These are phyloP conservation scores for Phaetusa simplex DNA, from an alignment of 2,113 vertebrate species.

Conservation along the genomic window DNA sequence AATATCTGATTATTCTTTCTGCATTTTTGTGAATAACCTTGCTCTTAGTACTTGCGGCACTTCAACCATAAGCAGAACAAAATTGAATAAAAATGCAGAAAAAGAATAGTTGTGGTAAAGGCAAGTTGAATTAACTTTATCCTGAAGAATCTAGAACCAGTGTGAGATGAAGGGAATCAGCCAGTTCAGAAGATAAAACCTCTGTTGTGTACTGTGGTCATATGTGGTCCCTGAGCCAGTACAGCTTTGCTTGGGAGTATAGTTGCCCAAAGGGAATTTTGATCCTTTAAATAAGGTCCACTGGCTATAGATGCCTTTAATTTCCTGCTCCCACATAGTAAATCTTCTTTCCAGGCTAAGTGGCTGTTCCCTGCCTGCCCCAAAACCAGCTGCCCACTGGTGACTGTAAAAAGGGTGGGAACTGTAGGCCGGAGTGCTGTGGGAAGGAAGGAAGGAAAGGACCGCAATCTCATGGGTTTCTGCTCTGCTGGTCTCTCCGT, in stretches of 20 bases:
- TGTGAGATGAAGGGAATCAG: not conserved
- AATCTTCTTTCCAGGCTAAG: not conserved
- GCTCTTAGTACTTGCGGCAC: not conserved
- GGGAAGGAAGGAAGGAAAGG: not conserved
- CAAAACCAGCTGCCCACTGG: not conserved
- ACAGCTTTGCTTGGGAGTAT: not conserved
- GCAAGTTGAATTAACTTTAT: not conserved
- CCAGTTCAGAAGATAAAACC: not conserved
- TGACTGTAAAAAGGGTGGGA: not conserved
- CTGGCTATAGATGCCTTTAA: not conserved
- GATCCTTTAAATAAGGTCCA: not conserved
- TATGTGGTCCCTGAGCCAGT: not conserved
- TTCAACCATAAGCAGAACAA: not conserved
- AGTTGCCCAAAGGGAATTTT: not conserved
- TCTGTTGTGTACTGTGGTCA: not conserved
- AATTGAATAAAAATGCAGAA: not conserved
- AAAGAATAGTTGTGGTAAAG: not conserved
- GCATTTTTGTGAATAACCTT: not conserved
- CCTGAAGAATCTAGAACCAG: not conserved
- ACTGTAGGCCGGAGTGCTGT: not conserved
- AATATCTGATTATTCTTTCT: not conserved
- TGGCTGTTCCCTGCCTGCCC: not conserved
- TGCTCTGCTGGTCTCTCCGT: not conserved
- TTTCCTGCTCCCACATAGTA: not conserved
- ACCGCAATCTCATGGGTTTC: accelerated